phyloP scores from a whole-genome alignment of 2,888 invertebrate species.

The Petrolisthes manimaculis region DNA sequence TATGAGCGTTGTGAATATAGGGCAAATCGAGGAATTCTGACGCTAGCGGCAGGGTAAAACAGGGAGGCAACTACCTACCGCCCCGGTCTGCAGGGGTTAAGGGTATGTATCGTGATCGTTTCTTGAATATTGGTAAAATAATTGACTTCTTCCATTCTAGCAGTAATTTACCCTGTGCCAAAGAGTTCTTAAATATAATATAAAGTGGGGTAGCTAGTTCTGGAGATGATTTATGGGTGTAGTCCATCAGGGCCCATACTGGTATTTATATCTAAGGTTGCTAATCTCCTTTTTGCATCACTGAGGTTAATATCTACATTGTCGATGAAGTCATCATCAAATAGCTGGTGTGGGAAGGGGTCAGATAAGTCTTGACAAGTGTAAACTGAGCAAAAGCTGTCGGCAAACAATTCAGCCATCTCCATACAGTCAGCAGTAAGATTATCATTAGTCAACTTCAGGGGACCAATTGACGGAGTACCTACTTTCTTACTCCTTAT shows the following conservation, averaged over 20 bases:
- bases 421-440: not conserved
- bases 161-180: not conserved
- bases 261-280: not conserved
- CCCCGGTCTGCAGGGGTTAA: too few relatives aligned
- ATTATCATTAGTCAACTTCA: not conserved
- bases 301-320: not conserved
- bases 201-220: not conserved
- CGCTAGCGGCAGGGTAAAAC: too few relatives aligned
- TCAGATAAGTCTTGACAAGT: not conserved
- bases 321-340: not conserved
- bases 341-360: not conserved
- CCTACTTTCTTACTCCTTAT: not conserved
- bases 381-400: not conserved
- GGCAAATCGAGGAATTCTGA: too few relatives aligned
- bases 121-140: too few relatives aligned
- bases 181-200: not conserved
- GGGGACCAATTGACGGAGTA: not conserved
- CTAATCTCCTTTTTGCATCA: not conserved
- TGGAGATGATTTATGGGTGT: too few relatives aligned
- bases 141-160: not conserved
- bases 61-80: too few relatives aligned
- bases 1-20: too few relatives aligned
- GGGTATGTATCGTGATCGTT: too few relatives aligned
- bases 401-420: not conserved
- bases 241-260: not conserved